Conservation (phyloP, 2,113 vertebrate genomes). For the Nothobranchius furzeri region DNA sequence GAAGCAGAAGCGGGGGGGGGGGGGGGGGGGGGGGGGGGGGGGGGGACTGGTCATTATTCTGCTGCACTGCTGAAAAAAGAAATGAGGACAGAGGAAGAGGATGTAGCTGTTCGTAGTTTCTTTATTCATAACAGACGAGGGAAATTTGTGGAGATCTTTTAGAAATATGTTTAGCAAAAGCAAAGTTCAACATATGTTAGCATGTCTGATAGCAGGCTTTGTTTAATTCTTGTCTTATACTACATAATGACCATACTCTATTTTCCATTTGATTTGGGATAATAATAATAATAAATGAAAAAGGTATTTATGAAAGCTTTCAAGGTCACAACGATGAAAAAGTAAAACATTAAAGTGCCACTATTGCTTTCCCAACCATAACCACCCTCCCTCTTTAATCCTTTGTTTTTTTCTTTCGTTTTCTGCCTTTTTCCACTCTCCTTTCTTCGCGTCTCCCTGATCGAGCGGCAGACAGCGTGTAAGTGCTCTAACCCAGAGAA, state of each 20-base stretch:
- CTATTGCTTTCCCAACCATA: slow-evolving; percentile 39
- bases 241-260: no score
- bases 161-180: no score
- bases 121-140: background rate
- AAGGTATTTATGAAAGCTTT: slow-evolving; percentile 29
- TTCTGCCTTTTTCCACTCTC: slow-evolving; percentile 63
- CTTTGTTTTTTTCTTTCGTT: slow-evolving; percentile 34
- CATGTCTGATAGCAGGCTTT: background rate
- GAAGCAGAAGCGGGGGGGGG: background rate
- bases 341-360: slow-evolving; percentile 52
- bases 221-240: no score
- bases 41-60: background rate
- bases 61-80: background rate
- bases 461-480: slow-evolving; percentile 76
- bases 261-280: no score
- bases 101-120: background rate
- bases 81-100: background rate
- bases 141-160: background rate
- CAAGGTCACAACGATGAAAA: slow-evolving; percentile 75
- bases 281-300: no score
- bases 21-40: background rate
- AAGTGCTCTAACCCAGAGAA: slow-evolving; percentile 75
- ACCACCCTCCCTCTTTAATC: slow-evolving; percentile 36
- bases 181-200: background rate
- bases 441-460: slow-evolving; percentile 63